Conservation (phyloP, 2,888 invertebrate species). For the Alviniconcha strummeri region DNA sequence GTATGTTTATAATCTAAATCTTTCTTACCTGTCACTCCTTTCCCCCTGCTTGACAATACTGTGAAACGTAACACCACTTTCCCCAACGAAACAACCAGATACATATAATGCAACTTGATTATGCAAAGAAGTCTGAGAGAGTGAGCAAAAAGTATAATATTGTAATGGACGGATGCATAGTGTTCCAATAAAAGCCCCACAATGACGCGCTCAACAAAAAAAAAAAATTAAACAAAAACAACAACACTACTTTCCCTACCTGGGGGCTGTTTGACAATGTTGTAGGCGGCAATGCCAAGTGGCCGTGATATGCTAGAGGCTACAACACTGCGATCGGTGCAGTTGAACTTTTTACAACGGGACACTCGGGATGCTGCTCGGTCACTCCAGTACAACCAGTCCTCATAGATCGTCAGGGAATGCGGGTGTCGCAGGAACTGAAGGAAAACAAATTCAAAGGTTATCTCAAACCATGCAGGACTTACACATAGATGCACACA, state of each 20-base stretch:
- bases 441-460: not conserved
- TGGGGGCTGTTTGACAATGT: slow-evolving; percentile 91
- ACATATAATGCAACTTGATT: no score
- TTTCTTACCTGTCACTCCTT: no score
- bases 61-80: no score
- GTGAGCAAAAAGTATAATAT: no score
- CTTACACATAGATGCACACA: not conserved
- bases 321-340: slow-evolving; percentile 93
- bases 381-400: slow-evolving; percentile 82
- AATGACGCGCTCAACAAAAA: no score
- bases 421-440: slow-evolving; percentile 97
- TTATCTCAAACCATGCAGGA: not conserved
- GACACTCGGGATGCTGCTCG: slow-evolving; percentile 82
- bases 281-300: slow-evolving; percentile 93
- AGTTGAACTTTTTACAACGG: slow-evolving; percentile 85
- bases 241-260: slow-evolving; percentile 17
- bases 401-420: slow-evolving; percentile 74
- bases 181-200: no score
- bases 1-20: no score
- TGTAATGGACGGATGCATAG: no score
- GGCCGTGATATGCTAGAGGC: slow-evolving; percentile 96
- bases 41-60: no score
- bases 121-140: no score
- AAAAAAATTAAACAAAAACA: no score
- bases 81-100: no score